Evolutionary conservation across 2,113 vertebrate species (phyloP).

Genomic region (Protobothrops flavoviridis): DNA sequence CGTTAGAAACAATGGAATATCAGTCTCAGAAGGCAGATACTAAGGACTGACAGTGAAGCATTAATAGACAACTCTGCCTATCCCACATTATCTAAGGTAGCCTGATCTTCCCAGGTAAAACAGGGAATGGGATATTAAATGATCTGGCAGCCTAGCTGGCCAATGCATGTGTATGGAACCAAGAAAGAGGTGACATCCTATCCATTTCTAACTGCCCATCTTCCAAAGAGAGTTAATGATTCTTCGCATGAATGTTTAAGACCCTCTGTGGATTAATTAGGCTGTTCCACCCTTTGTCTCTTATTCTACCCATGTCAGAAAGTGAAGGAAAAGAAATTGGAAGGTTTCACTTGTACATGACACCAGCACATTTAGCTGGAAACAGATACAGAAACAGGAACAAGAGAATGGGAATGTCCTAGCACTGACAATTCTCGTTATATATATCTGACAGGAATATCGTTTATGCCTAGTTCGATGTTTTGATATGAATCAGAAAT

Average conservation of each 20-base stretch:
- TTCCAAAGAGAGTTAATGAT: neutral
- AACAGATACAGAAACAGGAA: neutral
- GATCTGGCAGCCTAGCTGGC: neutral
- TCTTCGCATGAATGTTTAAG: neutral
- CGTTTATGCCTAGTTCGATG: neutral
- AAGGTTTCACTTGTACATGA: neutral
- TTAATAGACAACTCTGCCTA: neutral
- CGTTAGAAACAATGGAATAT: neutral
- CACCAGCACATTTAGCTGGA: neutral
- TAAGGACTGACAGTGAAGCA: neutral
- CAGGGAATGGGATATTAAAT: neutral
- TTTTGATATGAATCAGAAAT: neutral
- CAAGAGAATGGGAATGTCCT: no score
- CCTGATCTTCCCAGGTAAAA: neutral
- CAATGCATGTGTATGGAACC: neutral
- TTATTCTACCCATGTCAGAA: neutral
- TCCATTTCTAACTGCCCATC: neutral
- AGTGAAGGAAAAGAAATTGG: neutral
- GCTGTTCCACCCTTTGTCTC: no score
- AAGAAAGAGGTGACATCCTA: neutral
- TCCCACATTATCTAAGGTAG: neutral
- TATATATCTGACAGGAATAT: neutral
- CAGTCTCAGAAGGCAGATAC: neutral
- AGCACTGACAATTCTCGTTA: no score
- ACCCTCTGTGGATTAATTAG: neutral